Evolutionary conservation across 2,113 vertebrate genomes (phyloP), one percentile per base, ranked within the genome.

Genomic region (Mirza zaza): DNA sequence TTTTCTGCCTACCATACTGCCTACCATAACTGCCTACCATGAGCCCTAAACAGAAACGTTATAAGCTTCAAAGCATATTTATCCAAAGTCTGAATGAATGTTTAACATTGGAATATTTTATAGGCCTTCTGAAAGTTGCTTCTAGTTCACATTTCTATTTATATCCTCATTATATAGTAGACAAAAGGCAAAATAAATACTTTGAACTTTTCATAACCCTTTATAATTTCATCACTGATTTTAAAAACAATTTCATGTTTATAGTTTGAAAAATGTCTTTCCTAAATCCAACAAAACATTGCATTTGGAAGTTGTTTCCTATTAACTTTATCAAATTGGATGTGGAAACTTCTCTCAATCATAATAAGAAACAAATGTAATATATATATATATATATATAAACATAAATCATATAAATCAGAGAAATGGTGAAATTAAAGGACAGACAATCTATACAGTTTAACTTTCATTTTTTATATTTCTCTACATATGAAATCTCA

Each of bases 121-220:
- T 32, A 59, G 29, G 36, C 5, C 63, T 57, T 76, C 27, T 52
- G 61, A 39, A 65, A 67, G 25, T 79, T 42, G 34, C 61, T 90
- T 87, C 73, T 77, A 50, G 15, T 45, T 63, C 59, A 94, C 14
- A 57, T 61, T 81, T 13, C 6, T 59, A 65, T 95, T 91, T 77
- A 67, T 76, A 77, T 71, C 36, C 32, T 95, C 48, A 90, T 50
- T 90, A 45, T 11, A 88, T 32, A 50, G 6, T 23, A 81, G 39
- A 90, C 76, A 71, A 95, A 95, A 91, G 91, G 3, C 3, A 77
- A 50, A 96, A 96, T 57, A 79, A 93, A 39, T 82, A 50, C 39
- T 88, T n/a, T 75, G 68, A 90, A 68, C 11, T 79, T 94, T 91
- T 75, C 14, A 85, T 76, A 82, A 81, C 57, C 45, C 25, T 89